phyloP scores from a whole-genome alignment of 2,797 vertebrate genomes.

The Lycodopsis pacificus region DNA sequence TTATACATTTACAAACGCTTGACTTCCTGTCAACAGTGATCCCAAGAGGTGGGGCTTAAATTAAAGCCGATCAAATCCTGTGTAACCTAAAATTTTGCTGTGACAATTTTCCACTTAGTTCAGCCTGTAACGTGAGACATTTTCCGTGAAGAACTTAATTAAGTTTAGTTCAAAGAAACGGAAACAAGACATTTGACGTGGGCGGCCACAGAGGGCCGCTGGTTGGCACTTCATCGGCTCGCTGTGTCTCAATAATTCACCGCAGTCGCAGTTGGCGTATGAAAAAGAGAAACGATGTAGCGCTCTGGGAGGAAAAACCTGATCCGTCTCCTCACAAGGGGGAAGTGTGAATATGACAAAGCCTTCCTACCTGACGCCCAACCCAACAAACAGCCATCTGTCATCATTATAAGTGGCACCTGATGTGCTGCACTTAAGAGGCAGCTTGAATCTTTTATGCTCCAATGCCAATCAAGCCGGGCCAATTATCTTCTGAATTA shows the following conservation, averaged over 20 bases:
- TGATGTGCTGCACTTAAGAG: conserved; percentile 84
- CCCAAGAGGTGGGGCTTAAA: not conserved
- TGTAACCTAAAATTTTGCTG: not conserved
- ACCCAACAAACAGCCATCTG: conserved; percentile 84
- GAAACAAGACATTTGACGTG: conserved; percentile 55
- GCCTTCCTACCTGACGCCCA: conserved; percentile 81
- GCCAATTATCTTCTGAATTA: conserved; percentile 84
- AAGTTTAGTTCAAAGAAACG: conserved; percentile 59
- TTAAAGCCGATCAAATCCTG: too few species aligned
- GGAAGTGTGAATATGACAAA: conserved; percentile 85
- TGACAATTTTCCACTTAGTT: conserved; percentile 40
- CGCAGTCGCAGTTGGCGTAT: conserved; percentile 67
- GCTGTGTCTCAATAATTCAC: conserved; percentile 79
- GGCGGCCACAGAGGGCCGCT: conserved; percentile 28
- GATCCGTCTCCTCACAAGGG: conserved; percentile 76
- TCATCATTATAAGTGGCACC: conserved; percentile 86
- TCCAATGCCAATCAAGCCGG: conserved; percentile 81
- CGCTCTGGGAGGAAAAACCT: conserved; percentile 77
- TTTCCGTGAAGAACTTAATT: conserved; percentile 61
- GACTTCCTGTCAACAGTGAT: not conserved
- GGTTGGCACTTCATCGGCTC: conserved; percentile 61
- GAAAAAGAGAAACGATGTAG: conserved; percentile 79
- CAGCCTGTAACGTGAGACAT: conserved; percentile 43
- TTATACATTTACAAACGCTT: not conserved
- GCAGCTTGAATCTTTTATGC: conserved; percentile 84